phyloP scores from a whole-genome alignment of 2,113 vertebrate genomes.

The Anser brachyrhynchus region DNA sequence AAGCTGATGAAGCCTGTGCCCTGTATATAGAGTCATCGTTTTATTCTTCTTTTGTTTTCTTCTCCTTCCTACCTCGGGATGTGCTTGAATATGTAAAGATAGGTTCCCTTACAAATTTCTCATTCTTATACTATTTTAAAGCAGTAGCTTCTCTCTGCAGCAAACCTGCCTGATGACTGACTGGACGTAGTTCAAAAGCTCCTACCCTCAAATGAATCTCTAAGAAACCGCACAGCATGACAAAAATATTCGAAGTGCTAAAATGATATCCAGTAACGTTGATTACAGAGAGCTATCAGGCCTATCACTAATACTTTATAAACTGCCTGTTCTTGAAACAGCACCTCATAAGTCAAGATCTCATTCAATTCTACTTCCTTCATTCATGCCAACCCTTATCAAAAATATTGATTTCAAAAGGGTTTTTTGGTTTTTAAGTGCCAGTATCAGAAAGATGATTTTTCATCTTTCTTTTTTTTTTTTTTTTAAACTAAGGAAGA shows the following conservation, averaged over 20 bases:
- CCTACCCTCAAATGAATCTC: neutral
- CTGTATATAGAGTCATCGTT: neutral
- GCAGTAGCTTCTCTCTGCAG: neutral
- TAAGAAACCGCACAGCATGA: neutral
- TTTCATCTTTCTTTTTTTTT: neutral
- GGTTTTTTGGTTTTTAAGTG: neutral
- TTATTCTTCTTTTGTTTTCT: neutral
- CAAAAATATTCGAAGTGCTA: neutral
- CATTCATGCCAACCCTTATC: neutral
- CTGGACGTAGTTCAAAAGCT: neutral
- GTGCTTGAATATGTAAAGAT: neutral
- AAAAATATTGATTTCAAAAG: neutral
- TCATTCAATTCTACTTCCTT: neutral
- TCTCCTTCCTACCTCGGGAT: neutral
- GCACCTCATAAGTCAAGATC: neutral
- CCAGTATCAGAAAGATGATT: neutral
- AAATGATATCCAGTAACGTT: neutral
- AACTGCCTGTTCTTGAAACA: neutral
- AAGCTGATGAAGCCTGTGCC: neutral
- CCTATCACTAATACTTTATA: neutral
- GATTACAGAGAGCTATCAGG: neutral
- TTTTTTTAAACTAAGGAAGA: neutral
- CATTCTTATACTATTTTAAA: neutral
- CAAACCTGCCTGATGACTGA: neutral
- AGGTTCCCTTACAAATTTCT: neutral